A percentile compares a stretch with the other conserved stretches of the same genome.
Conservation (phyloP, 2,797 vertebrate species). For the Simalia tracyae region DNA sequence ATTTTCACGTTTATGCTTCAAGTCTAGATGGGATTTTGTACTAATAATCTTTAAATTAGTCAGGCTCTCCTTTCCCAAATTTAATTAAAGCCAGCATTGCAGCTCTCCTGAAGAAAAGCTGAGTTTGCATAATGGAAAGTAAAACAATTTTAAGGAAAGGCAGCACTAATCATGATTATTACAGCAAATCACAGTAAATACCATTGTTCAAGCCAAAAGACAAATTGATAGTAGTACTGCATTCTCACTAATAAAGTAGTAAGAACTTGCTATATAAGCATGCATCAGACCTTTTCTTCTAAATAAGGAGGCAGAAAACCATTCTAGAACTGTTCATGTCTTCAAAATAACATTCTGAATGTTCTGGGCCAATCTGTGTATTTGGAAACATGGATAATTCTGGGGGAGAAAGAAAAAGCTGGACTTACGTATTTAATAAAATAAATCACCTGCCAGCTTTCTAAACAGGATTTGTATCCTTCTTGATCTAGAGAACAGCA, state of each 20-base stretch:
- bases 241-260: constrained; percentile 14
- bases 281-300: constrained; percentile 1
- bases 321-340: neutral
- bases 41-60: constrained; percentile 66
- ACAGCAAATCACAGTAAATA: constrained; percentile 63
- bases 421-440: neutral
- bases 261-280: constrained; percentile 16
- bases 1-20: constrained; percentile 61
- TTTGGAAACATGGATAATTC: neutral
- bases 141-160: constrained; percentile 69
- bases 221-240: constrained; percentile 41
- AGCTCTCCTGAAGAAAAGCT: constrained; percentile 58
- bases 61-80: constrained; percentile 60
- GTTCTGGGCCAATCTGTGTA: neutral
- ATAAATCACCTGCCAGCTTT: neutral
- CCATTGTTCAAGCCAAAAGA: constrained; percentile 52
- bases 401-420: neutral
- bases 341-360: neutral
- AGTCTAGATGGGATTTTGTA: constrained; percentile 62
- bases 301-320: neutral
- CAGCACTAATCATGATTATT: constrained; percentile 66
- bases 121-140: constrained; percentile 70
- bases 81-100: constrained; percentile 71
- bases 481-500: neutral
- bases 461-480: neutral